Base-by-base conservation (phyloP, 1,140 invertebrate genomes). In the Pogonognathellus flavescens region DNA sequence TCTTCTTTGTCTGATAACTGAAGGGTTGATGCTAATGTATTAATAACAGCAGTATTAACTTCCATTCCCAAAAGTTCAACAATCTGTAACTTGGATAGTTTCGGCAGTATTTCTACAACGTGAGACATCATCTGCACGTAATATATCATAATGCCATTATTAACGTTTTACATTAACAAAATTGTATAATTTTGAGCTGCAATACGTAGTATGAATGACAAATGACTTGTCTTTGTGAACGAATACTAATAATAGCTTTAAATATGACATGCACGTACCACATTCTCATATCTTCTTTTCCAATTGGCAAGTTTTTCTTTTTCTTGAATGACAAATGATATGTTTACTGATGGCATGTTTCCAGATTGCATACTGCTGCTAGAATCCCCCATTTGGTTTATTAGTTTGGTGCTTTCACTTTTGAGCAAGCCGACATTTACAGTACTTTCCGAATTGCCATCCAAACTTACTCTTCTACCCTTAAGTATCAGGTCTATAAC, bases 41-140 rank as follows among this genome's bases (percentile, higher is more conserved):
- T 92, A 8, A 94, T 90, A 9, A 93, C 91, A 70, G 90, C 89
- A 59, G 90, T 90, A 53, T 93, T 93, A 2, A 94, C 87, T 80
- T 92, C 93, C 1, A 94, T 89, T 1, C 91, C 94, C 80, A 95
- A 90, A 13, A 95, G 91, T 87, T 94, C 92, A 10, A 93, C 90
- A 59, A 90, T 89, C 86, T 92, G 91, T 89, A 93, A 93, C 62
- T 92, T 90, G 13, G 92, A 91, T 83, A 94, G 91, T 89, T 92
- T 92, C 81, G 93, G 92, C 53, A 93, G 90, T 49, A 90, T 90
- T 22, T 91, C 90, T 16, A 92, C 91, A 88, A 94, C 91, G 88
- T 93, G 93, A 3, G 92, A 90, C 86, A 90, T 88, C 84, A 93
- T 92, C 93, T 93, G 85, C 18, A 90, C 90, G 85, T 89, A 88